phyloP scores from a whole-genome alignment of 2,888 invertebrate species.

The Pandemis cinnamomeana region DNA sequence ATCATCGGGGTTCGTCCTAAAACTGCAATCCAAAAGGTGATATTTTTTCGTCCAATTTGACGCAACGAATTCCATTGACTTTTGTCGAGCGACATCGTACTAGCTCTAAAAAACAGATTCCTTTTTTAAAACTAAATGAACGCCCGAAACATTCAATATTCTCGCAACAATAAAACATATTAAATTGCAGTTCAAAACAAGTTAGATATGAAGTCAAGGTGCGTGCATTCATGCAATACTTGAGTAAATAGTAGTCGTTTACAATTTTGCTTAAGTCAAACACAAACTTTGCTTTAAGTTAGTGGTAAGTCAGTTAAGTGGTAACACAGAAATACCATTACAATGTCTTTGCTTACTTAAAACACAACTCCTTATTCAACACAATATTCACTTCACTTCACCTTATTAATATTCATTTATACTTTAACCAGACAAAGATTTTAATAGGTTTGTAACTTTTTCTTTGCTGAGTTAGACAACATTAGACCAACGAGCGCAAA shows the following conservation, averaged over 20 bases:
- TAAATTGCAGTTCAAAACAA: background rate
- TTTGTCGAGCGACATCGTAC: background rate
- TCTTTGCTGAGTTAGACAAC: too few species aligned
- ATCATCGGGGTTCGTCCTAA: background rate
- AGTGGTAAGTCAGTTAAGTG: too few species aligned
- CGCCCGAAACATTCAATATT: background rate
- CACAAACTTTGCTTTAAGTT: background rate
- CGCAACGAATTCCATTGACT: background rate
- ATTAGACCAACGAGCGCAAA: too few species aligned
- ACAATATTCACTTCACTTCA: too few species aligned
- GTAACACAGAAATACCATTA: too few species aligned
- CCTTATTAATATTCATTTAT: too few species aligned
- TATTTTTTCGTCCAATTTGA: background rate
- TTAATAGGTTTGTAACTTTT: too few species aligned
- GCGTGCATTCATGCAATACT: background rate
- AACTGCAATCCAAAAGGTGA: background rate
- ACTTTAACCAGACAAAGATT: too few species aligned
- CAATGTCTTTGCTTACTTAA: too few species aligned
- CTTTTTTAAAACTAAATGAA: background rate
- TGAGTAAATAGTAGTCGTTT: background rate
- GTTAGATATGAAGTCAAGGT: background rate
- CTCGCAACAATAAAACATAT: background rate
- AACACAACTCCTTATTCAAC: too few species aligned
- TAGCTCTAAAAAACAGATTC: background rate
- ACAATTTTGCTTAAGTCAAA: background rate